These are phyloP conservation scores for Rhodinocichla rosea DNA, from an alignment of 2,113 vertebrate species.

Conservation along the genomic window DNA sequence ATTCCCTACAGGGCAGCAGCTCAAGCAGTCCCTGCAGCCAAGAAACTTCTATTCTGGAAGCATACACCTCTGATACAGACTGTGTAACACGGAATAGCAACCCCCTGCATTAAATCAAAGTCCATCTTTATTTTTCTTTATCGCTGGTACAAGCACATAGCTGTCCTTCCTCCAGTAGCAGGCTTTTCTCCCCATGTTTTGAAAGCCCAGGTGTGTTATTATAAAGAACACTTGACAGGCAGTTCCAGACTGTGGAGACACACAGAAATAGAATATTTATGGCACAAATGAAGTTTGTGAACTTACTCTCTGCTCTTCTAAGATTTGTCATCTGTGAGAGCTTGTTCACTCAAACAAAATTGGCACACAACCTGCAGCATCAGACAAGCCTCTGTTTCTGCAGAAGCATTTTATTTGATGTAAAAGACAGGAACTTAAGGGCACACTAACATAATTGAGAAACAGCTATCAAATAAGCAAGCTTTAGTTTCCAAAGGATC, in stretches of 20 bases:
- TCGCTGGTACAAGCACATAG: not conserved
- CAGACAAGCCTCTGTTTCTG: constrained; percentile 56
- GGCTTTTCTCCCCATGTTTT: not conserved
- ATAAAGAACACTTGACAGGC: not conserved
- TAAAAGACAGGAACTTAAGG: not conserved
- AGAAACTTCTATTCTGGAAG: not conserved
- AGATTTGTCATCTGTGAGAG: constrained; percentile 26
- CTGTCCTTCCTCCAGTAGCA: not conserved
- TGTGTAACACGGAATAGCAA: not conserved
- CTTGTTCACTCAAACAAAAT: constrained; percentile 46
- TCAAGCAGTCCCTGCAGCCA: not conserved
- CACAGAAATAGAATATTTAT: not conserved
- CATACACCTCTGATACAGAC: not conserved
- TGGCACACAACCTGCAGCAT: constrained; percentile 13
- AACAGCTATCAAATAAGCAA: not conserved
- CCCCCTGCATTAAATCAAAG: not conserved
- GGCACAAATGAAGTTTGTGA: not conserved
- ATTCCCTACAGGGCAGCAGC: not conserved
- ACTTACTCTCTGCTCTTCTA: constrained; percentile 40
- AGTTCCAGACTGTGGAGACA: not conserved
- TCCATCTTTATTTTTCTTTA: not conserved
- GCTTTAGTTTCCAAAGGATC: not conserved
- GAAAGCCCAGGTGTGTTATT: not conserved
- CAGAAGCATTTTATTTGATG: not conserved
- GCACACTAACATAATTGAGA: not conserved